Base-by-base conservation (phyloP, 1,140 invertebrate genomes). In the Orussus abietinus region DNA sequence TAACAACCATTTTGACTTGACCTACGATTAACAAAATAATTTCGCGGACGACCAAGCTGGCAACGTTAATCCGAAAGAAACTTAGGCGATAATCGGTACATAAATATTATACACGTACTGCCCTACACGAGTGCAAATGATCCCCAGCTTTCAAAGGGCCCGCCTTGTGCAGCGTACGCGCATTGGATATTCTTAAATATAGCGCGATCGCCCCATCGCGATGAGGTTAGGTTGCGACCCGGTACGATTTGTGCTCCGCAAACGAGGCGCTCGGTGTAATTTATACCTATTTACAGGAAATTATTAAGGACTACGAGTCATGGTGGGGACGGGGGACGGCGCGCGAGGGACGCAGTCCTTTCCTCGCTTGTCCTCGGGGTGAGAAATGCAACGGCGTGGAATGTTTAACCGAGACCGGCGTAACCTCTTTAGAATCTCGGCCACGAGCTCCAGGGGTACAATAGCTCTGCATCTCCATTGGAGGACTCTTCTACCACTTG, bases 41-140 rank as follows among this genome's bases (percentile, higher is more conserved):
- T 29, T 30, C 45, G 41, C 14, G 39, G 39, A 36, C 32, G 42
- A 46, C 21, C 42, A 46, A 34, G 32, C 28, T 38, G 41, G 39
- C 42, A 34, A 40, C 21, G 14, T 36, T 42, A 35, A n/a, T 25
- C n/a, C n/a, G 31, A 45, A 44, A 44, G 44, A 53, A 37, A 40
- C 40, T 58, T 57, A 62, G 52, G 55, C 53, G 53, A 57, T 56
- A 56, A 53, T 55, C 57, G 51, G 41, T 57, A 55, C 50, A 53
- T 58, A 59, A 61, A 55, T 59, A 59, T 59, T 57, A 53, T 51
- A 59, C 59, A 59, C 51, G 47, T 53, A 15, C 14, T 40, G 22
- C 32, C 37, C n/a, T n/a, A n/a, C n/a, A n/a, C n/a, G n/a, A n/a
- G n/a, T n/a, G n/a, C n/a, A n/a, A n/a, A n/a, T n/a, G n/a, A n/a